These are phyloP conservation scores for Limnephilus lunatus DNA, from an alignment of 2,888 invertebrate genomes.

Conservation along the genomic window DNA sequence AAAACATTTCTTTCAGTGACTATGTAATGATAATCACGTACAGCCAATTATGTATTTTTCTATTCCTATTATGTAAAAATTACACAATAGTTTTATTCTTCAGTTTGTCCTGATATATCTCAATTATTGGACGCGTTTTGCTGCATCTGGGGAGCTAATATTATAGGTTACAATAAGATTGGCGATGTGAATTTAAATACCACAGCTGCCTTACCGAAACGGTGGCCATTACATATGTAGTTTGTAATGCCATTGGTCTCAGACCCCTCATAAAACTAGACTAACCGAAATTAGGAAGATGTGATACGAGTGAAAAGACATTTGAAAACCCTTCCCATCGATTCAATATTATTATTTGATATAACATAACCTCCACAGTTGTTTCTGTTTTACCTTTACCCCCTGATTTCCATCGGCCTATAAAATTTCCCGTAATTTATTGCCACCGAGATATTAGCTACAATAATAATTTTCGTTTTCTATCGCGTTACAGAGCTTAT, in stretches of 20 bases:
- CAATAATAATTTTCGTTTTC: slow-evolving; percentile 32
- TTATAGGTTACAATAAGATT: too few relatives aligned
- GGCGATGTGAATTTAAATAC: too few relatives aligned
- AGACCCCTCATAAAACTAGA: not conserved
- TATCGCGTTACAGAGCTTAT: slow-evolving; percentile 25
- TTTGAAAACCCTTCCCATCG: not conserved
- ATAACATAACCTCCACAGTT: not conserved
- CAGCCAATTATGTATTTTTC: too few relatives aligned
- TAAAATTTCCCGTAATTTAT: slow-evolving; percentile 49
- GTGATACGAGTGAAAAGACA: not conserved
- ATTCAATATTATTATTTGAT: not conserved
- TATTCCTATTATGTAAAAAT: too few relatives aligned
- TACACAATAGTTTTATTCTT: too few relatives aligned
- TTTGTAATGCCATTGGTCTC: not conserved
- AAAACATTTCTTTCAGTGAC: too few relatives aligned
- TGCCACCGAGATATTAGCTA: slow-evolving; percentile 18
- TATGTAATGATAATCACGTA: too few relatives aligned
- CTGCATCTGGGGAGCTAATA: too few relatives aligned
- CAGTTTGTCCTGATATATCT: too few relatives aligned
- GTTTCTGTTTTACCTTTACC: not conserved
- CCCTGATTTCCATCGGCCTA: slow-evolving; percentile 49
- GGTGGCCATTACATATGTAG: too few relatives aligned
- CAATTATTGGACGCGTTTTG: too few relatives aligned
- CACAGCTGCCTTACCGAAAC: not conserved
- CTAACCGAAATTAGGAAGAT: too few relatives aligned